phyloP scores from a whole-genome alignment of 2,797 vertebrate genomes.

The Perdix hodgsoniae region DNA sequence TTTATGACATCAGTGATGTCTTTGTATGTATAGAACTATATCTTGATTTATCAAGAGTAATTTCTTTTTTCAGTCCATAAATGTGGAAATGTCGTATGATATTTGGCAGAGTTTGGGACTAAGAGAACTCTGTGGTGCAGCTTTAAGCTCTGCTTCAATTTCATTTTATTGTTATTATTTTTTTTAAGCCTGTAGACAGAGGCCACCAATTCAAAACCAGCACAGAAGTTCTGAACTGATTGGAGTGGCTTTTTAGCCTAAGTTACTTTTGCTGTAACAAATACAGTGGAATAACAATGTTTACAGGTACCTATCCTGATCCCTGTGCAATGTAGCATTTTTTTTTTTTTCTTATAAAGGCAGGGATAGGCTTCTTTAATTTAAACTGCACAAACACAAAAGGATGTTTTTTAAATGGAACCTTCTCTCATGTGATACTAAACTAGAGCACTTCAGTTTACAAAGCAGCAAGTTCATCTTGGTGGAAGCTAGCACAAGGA shows the following conservation, averaged over 20 bases:
- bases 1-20: constrained; percentile 99
- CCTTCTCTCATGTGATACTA: constrained; percentile 81
- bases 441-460: constrained; percentile 87
- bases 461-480: constrained; percentile 77
- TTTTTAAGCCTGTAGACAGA: constrained; percentile 78
- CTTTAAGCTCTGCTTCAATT: constrained; percentile 88
- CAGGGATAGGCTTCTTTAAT: constrained; percentile 82
- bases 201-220: constrained; percentile 84
- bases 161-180: constrained; percentile 61
- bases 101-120: constrained; percentile 84
- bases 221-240: constrained; percentile 85
- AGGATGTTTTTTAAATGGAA: constrained; percentile 79
- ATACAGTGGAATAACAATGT: constrained; percentile 89
- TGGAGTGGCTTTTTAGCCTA: constrained; percentile 85
- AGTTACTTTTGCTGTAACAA: constrained; percentile 82
- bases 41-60: constrained; percentile 99
- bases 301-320: constrained; percentile 90
- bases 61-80: constrained; percentile 92
- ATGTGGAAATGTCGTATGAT: constrained; percentile 85
- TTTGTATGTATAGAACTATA: constrained; percentile 96
- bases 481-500: constrained; percentile 80
- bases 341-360: constrained; percentile 65
- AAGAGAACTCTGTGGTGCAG: constrained; percentile 89
- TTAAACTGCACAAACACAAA: constrained; percentile 85
- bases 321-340: constrained; percentile 89